Evolutionary conservation across 2,888 invertebrate species (phyloP), one percentile per base, ranked within the genome.

Genomic region (Cephus pulcher): DNA sequence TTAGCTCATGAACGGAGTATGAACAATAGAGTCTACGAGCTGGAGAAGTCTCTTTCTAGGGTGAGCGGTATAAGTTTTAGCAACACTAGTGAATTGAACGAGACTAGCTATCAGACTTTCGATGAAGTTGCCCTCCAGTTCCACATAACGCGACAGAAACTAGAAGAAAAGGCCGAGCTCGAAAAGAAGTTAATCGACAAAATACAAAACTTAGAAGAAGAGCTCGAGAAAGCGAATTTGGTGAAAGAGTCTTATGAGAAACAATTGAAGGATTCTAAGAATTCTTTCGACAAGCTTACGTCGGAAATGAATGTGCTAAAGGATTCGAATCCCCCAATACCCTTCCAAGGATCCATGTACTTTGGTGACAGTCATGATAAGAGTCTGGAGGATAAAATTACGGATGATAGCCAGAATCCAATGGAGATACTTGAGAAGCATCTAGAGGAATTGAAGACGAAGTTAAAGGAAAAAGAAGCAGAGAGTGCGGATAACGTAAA

Each of bases 151-250:
- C 87, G 86, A 75, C 88, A 89, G 71, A 88, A 86, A 32, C 79
- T 91, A 9, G 90, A 91, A 0, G 91, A 91, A 34, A 90, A 91
- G 78, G 79, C 85, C 12, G 84, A 86, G 15, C 23, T 94, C 11
- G 94, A 94, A 78, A 92, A 93, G 80, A 87, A 91, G 69, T 89
- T 93, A 90, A 91, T 92, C 12, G 91, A 92, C 6, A 92, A 92
- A 82, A 93, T 95, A 76, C 92, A 91, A 0, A 92, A 92, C 37
- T 88, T 95, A 23, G 94, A 94, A 84, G 92, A 93, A 1, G 87
- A 90, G 73, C 71, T 91, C 1, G 88, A 90, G 35, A 81, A 86
- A 3, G 86, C 89, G 0, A 88, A 89, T 81, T 78, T 88, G 0
- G 85, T 86, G 0, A 91, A 89, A 75, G 85, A 88, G n/a, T 87